Evolutionary conservation across 2,888 invertebrate species (phyloP).

Genomic region (Drosophila koepferae): DNA sequence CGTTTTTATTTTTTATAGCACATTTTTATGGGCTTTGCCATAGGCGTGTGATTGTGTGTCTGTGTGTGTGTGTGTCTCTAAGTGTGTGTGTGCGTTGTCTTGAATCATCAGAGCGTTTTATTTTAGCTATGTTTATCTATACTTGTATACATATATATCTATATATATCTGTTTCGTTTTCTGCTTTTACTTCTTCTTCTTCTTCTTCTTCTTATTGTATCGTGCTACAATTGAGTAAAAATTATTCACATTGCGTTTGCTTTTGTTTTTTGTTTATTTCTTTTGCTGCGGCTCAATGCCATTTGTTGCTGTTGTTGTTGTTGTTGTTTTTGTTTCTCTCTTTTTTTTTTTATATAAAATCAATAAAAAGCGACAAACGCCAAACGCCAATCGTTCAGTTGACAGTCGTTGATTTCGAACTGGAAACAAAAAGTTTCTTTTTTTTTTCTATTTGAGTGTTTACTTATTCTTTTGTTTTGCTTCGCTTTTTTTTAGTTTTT

Average conservation of each 20-base stretch:
- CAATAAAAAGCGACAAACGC: conserved; percentile 63
- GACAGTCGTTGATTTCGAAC: conserved; percentile 76
- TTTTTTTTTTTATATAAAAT: conserved; percentile 62
- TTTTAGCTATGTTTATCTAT: conserved; percentile 20
- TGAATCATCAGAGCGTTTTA: conserved; percentile 44
- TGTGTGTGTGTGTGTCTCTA: neutral
- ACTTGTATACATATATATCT: conserved; percentile 3
- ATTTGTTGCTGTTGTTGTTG: conserved; percentile 31
- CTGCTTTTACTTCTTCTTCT: neutral
- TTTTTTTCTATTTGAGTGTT: conserved; percentile 6
- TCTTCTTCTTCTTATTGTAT: conserved; percentile 46
- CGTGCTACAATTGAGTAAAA: conserved; percentile 68
- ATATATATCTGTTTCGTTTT: conserved; percentile 7
- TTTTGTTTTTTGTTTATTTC: conserved; percentile 44
- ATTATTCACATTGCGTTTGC: conserved; percentile 77
- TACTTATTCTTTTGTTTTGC: conserved; percentile 9
- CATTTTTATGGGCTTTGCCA: conserved; percentile 59
- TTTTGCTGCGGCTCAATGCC: conserved; percentile 51
- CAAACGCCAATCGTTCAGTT: conserved; percentile 23
- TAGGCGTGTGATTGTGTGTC: neutral
- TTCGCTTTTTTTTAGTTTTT: conserved; percentile 12
- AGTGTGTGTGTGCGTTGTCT: conserved; percentile 45
- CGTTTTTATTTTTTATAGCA: conserved; percentile 67
- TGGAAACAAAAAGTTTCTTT: conserved; percentile 5
- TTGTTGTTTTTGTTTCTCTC: neutral